Conservation (phyloP, 2,113 vertebrate species). For the Hippocampus zosterae region DNA sequence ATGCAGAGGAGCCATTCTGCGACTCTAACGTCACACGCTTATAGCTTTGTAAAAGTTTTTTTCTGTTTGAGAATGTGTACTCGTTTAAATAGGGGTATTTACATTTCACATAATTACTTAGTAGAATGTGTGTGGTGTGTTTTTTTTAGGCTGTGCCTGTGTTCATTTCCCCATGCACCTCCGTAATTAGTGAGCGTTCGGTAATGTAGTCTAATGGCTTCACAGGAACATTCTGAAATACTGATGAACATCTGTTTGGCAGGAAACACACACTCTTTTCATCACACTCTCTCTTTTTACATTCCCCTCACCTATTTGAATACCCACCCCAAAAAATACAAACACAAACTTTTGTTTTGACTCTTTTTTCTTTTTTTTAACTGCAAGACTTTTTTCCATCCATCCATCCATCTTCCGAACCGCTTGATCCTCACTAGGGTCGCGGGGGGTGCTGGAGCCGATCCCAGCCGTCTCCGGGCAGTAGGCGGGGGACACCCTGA, state of each 20-base stretch:
- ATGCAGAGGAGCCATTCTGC: neutral
- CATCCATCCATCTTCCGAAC: no score
- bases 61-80: conserved; percentile 3
- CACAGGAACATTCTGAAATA: conserved; percentile 61
- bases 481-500: no score
- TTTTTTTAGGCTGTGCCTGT: neutral
- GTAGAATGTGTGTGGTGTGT: neutral
- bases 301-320: conserved; percentile 7
- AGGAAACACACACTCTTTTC: conserved; percentile 16
- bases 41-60: neutral
- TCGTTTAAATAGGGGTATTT: conserved; percentile 4
- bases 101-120: neutral
- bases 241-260: conserved; percentile 69
- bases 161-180: conserved; percentile 39
- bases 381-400: no score
- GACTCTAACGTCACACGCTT: neutral
- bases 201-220: conserved; percentile 63
- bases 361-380: neutral
- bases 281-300: neutral
- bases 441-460: no score
- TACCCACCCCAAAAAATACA: neutral
- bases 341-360: neutral
- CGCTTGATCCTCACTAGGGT: no score
- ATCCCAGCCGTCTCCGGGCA: no score
- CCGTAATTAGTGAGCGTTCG: conserved; percentile 56